phyloP scores from a whole-genome alignment of 2,113 vertebrate species.

The Lophura nycthemera region DNA sequence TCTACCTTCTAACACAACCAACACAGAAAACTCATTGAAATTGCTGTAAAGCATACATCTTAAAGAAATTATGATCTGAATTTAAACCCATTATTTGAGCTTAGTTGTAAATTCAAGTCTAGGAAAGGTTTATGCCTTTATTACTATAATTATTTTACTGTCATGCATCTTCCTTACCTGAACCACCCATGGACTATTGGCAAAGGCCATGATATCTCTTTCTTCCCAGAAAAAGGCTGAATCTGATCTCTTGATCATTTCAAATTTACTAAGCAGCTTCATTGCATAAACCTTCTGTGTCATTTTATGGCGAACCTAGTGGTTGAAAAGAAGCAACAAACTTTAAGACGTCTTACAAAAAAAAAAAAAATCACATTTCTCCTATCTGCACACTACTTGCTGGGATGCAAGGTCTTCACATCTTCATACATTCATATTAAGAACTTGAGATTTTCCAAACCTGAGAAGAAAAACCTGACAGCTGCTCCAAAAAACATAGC shows the following conservation, averaged over 20 bases:
- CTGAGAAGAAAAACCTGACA: background rate
- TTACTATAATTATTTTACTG: background rate
- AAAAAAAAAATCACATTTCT: background rate
- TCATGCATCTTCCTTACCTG: conserved; percentile 83
- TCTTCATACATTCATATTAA: background rate
- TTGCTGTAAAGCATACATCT: background rate
- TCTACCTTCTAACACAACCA: background rate
- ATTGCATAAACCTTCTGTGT: conserved; percentile 98
- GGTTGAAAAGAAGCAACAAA: conserved; percentile 21
- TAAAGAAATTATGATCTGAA: background rate
- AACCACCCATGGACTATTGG: conserved; percentile 97
- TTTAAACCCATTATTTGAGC: background rate
- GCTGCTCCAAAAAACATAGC: background rate
- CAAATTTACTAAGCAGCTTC: conserved; percentile 99
- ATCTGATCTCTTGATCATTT: conserved; percentile 99
- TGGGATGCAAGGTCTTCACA: rapidly evolving
- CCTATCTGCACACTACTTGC: background rate
- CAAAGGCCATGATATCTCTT: conserved; percentile 98
- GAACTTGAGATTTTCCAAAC: background rate
- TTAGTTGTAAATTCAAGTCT: background rate
- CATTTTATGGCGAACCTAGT: conserved; percentile 94
- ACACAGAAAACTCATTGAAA: background rate
- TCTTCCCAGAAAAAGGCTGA: conserved; percentile 99
- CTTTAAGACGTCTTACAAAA: background rate
- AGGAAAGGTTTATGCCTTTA: background rate